Conservation (phyloP, 2,113 vertebrate species). For the Himantopus leucocephalus region DNA sequence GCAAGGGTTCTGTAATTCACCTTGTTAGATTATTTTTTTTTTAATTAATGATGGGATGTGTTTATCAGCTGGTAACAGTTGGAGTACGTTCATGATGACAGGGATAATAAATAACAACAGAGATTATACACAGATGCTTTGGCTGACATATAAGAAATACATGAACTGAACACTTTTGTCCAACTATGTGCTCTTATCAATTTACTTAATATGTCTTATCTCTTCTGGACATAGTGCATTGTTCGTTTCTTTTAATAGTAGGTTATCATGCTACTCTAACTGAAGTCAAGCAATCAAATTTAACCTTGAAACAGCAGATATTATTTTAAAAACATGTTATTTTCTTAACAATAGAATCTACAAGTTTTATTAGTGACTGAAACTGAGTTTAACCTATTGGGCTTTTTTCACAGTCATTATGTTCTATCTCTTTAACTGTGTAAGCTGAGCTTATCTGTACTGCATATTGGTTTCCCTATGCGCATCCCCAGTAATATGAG, state of each 20-base stretch:
- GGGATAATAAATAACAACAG: background rate
- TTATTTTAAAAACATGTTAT: background rate
- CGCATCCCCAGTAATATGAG: background rate
- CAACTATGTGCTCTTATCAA: background rate
- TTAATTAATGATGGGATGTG: background rate
- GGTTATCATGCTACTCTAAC: background rate
- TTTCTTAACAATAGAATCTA: background rate
- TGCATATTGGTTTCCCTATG: background rate
- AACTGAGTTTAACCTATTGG: background rate
- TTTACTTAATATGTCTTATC: background rate
- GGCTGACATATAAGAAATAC: background rate
- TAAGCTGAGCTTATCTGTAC: background rate
- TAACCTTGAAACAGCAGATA: background rate
- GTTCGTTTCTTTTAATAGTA: background rate
- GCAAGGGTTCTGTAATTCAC: background rate
- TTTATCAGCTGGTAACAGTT: slow-evolving; percentile 49
- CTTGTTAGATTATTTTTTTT: slow-evolving; percentile 33
- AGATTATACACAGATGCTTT: background rate
- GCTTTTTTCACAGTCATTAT: background rate
- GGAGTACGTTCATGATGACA: background rate
- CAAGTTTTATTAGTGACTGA: background rate
- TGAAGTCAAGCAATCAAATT: background rate
- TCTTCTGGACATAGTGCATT: background rate
- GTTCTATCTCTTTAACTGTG: background rate
- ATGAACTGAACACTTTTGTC: background rate